Evolutionary conservation across 1,140 invertebrate species (phyloP).

Genomic region (Drosophila bocqueti): DNA sequence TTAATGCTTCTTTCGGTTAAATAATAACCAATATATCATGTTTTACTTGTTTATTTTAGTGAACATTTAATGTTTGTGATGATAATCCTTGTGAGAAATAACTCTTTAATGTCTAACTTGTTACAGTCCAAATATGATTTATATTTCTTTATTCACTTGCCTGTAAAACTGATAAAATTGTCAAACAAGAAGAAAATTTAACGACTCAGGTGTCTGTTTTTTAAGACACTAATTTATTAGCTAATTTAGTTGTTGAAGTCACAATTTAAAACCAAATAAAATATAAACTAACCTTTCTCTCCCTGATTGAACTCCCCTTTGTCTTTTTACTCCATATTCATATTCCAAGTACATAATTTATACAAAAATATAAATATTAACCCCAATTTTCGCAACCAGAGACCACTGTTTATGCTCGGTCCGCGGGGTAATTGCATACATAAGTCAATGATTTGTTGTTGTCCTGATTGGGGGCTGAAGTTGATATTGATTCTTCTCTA

Average conservation of each 20-base stretch:
- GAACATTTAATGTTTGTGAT: no score
- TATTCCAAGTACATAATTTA: background rate
- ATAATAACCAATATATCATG: background rate
- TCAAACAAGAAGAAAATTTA: background rate
- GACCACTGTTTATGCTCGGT: slow-evolving; percentile 23
- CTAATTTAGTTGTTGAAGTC: background rate
- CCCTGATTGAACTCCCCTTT: background rate
- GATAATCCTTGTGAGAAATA: no score
- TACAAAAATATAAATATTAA: background rate
- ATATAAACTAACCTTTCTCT: background rate
- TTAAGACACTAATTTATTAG: background rate
- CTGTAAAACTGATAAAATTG: no score
- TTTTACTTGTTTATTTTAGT: background rate
- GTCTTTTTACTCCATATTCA: no score
- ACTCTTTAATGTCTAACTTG: no score
- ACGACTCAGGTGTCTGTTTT: background rate
- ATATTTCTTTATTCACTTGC: no score
- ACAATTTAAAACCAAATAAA: background rate
- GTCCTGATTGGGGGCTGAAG: slow-evolving; percentile 41
- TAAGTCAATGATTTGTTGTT: slow-evolving; percentile 33
- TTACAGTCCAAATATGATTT: no score
- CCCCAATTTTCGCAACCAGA: background rate
- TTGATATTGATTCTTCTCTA: slow-evolving; percentile 43
- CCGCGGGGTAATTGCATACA: slow-evolving; percentile 20
- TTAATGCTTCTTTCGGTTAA: background rate